These are phyloP conservation scores for Brassicogethes aeneus DNA, from an alignment of 2,888 invertebrate species.

Conservation along the genomic window DNA sequence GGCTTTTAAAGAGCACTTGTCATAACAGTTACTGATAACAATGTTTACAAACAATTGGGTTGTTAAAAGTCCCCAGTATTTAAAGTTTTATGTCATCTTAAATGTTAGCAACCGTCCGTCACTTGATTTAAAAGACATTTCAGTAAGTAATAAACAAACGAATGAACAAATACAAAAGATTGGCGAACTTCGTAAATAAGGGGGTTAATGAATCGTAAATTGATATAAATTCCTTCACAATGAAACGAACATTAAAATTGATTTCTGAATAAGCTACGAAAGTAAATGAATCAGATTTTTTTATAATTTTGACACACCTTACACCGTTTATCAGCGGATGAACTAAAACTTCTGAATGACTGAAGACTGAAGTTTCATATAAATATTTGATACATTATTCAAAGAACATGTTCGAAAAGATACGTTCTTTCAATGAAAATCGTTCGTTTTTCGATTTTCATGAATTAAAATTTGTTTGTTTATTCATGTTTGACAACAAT, in stretches of 20 bases:
- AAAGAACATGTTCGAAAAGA: background rate
- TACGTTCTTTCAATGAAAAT: background rate
- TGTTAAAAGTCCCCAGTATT: too few relatives aligned
- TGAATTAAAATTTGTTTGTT: conserved; percentile 10
- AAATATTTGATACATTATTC: background rate
- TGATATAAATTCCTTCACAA: conserved; percentile 21
- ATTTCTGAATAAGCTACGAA: conserved; percentile 10
- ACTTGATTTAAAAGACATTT: too few relatives aligned
- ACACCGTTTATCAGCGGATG: too few relatives aligned
- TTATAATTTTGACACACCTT: conserved; percentile 4
- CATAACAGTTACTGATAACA: too few relatives aligned
- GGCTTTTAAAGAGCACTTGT: too few relatives aligned
- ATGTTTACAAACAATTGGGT: too few relatives aligned
- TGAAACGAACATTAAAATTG: conserved; percentile 17
- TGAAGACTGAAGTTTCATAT: background rate
- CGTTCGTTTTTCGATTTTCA: conserved; percentile 1
- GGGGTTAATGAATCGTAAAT: conserved; percentile 20
- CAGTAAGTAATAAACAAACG: conserved; percentile 10
- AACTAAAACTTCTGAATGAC: background rate
- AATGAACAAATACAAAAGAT: conserved; percentile 15
- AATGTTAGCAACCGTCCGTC: too few relatives aligned
- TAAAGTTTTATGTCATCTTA: too few relatives aligned
- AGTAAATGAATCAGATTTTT: background rate
- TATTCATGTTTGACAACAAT: background rate
- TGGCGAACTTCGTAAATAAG: conserved; percentile 14